Base-by-base conservation (phyloP, 2,888 invertebrate genomes). In the Tachina fera region DNA sequence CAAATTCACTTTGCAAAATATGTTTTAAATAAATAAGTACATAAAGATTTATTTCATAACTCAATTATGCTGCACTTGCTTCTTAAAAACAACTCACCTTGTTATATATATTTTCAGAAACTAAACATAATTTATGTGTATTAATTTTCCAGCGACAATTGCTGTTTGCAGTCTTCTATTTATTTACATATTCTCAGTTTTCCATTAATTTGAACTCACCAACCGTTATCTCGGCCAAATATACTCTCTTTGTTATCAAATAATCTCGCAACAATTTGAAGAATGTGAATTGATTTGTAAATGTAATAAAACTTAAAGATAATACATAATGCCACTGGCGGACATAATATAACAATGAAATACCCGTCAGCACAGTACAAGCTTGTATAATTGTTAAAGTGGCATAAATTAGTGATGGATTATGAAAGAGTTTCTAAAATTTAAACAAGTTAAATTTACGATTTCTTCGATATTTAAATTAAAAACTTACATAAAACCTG, bases 271-370 rank as follows among this genome's bases (percentile, higher is more conserved):
- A 94, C 88, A 98, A 94, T 93, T 98, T 97, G 92, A 98, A 99
- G 61, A 99, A 94, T 0, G 97, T 96, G 90, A 97, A 96, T 93
- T 98, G 98, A 93, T 98, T 98, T 87, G 97, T 97, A 90, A 98
- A 96, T 49, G 98, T 94, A 65, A 99, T 94, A 83, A 98, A 94
- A 8, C 97, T 95, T 89, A 98, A 94, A 3, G 98, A 97, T 65
- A 98, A 92, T 84, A 98, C 95, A 91, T 97, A 96, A 93, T 98
- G 97, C 99, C 99, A 99, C 89, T 98, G 96, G 53, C 95, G 94
- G 16, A 96, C 96, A 87, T 96, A 95, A 88, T 97, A 94, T 13
- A 99, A 93, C 47, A 97, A 94, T 74, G 96, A 94, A 82, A 99
- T 94, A 92, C 98, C 97, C 65, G 96, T 94, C 0, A 96, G 91